Evolutionary conservation across 2,888 invertebrate genomes (phyloP).

Genomic region (Agrilus mali): DNA sequence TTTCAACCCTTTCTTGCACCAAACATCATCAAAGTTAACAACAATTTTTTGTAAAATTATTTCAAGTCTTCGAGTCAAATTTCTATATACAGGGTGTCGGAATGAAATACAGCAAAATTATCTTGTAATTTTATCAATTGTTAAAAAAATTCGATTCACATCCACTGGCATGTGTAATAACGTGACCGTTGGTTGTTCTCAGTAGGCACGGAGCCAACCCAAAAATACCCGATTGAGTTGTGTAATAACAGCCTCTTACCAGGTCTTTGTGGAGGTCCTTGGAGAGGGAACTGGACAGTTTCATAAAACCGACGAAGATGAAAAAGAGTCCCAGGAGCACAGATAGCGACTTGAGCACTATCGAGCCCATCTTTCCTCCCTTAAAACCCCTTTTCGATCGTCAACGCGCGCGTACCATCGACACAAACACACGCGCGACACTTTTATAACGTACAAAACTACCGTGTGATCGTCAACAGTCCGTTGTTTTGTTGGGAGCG

Average conservation of each 20-base stretch:
- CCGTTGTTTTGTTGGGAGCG: too few species aligned
- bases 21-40: too few species aligned
- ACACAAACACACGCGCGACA: not conserved
- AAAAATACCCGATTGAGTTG: slow-evolving; percentile 22
- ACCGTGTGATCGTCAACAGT: too few species aligned
- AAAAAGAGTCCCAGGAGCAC: slow-evolving; percentile 88
- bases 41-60: too few species aligned
- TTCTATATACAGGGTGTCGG: too few species aligned
- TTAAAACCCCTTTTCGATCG: not conserved
- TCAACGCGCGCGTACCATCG: not conserved
- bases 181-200: not conserved
- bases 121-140: too few species aligned
- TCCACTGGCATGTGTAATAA: too few species aligned
- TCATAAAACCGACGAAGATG: slow-evolving; percentile 87
- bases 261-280: slow-evolving; percentile 94
- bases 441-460: too few species aligned
- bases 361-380: slow-evolving; percentile 43
- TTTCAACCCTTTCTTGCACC: too few species aligned
- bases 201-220: slow-evolving; percentile 29
- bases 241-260: slow-evolving; percentile 51
- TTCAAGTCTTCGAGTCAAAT: too few species aligned
- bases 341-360: slow-evolving; percentile 83
- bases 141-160: too few species aligned
- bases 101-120: too few species aligned
- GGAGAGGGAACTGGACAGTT: slow-evolving; percentile 81